phyloP scores from a whole-genome alignment of 2,888 invertebrate genomes.

The Sylvicola cinctus region DNA sequence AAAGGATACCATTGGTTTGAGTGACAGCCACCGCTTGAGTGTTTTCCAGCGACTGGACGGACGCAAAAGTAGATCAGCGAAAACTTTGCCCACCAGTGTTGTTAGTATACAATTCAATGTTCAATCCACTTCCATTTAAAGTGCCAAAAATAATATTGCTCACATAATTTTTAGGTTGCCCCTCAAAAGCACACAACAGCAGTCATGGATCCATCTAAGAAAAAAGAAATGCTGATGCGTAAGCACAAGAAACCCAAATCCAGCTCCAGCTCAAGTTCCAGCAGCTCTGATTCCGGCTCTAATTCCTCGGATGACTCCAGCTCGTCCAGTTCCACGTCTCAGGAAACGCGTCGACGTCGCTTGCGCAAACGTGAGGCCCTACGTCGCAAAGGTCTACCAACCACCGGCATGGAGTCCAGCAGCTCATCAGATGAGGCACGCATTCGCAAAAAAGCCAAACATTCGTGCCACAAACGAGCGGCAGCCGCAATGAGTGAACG shows the following conservation, averaged over 20 bases:
- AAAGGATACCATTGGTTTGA: no score
- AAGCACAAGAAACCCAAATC: constrained; percentile 22
- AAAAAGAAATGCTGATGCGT: no score
- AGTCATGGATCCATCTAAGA: no score
- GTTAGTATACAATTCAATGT: no score
- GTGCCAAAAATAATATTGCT: no score
- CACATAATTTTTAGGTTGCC: not conserved
- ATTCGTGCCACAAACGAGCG: constrained; percentile 3
- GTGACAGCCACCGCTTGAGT: constrained; percentile 5
- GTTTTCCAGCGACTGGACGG: constrained; percentile 7
- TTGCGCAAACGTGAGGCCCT: constrained; percentile 1
- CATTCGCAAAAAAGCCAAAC: constrained; percentile 30
- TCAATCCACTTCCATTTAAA: no score
- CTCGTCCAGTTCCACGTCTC: constrained; percentile 16
- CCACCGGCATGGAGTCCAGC: no score
- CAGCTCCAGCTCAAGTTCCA: constrained; percentile 19
- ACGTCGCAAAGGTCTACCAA: constrained; percentile 15
- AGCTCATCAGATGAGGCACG: constrained; percentile 43
- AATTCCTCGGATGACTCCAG: constrained; percentile 19
- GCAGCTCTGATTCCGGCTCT: constrained; percentile 18
- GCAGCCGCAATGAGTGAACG: constrained; percentile 7
- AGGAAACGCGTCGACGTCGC: constrained; percentile 4
- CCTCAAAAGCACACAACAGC: not conserved
- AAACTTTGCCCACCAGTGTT: no score
- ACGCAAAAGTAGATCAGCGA: no score